These are phyloP conservation scores for Oceanodroma tethys DNA, from an alignment of 2,113 vertebrate species.

Conservation along the genomic window DNA sequence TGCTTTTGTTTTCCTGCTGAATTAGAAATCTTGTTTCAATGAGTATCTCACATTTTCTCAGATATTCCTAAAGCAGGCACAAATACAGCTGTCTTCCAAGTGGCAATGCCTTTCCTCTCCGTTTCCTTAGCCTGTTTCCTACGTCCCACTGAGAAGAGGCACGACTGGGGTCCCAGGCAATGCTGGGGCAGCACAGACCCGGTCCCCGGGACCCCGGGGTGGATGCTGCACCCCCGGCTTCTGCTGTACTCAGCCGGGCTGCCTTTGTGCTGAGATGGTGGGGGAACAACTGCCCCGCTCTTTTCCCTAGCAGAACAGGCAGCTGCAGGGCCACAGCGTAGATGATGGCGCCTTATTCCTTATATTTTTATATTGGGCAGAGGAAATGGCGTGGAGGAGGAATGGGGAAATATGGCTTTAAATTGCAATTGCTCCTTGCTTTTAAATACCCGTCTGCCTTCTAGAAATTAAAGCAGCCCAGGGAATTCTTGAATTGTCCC, in stretches of 20 bases:
- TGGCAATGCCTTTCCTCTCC: neutral
- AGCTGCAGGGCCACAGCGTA: neutral
- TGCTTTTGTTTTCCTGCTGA: neutral
- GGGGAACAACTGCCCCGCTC: neutral
- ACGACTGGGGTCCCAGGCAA: neutral
- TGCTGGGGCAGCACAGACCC: accelerated
- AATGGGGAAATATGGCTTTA: neutral
- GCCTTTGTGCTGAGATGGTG: neutral
- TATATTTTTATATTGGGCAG: neutral
- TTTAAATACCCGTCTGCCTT: neutral
- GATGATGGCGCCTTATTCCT: neutral
- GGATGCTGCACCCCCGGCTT: neutral
- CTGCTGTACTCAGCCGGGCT: no score
- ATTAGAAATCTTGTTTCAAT: neutral
- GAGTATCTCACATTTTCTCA: neutral
- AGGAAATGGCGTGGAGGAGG: neutral
- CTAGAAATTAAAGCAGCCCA: neutral
- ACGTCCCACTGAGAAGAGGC: neutral
- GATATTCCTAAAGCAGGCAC: neutral
- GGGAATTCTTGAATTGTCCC: neutral
- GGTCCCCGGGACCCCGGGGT: accelerated
- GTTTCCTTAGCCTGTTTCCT: neutral
- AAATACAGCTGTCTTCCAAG: neutral
- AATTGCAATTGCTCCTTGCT: neutral
- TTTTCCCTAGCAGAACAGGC: neutral